Evolutionary conservation across 2,888 invertebrate species (phyloP), one percentile per base, ranked within the genome.

Genomic region (Drosophila stalkeri): DNA sequence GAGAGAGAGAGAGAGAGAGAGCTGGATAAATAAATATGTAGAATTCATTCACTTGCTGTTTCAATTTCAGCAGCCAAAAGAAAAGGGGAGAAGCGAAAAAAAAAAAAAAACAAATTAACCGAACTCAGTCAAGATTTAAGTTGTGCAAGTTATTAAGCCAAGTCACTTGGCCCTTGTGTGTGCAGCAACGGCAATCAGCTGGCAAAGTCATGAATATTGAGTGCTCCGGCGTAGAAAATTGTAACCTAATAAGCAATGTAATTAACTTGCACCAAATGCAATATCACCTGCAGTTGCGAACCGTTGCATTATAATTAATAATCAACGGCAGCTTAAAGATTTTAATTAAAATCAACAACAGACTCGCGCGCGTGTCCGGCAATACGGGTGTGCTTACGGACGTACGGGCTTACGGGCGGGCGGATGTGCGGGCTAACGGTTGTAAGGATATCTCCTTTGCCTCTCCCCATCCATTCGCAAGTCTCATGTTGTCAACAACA

Each of bases 261-360:
- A 69, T 61, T 60, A 65, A 62, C 44, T 73, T 55, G 55, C 61
- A n/a, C 37, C n/a, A 18, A 41, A 41, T 16, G 44, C 31, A 39
- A 51, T 65, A 74, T 62, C 76, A 80, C 59, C 67, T 80, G 77
- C 80, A 68, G 67, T 18, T 51, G 51, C 33, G 51, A 41, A 37
- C 60, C 61, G 64, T 61, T 79, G 75, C 77, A 72, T 60, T 78
- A 77, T 80, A 86, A 88, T 88, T 88, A 81, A 88, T 88, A 88
- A 85, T 86, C 73, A 82, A 72, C 68, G 63, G 73, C 68, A 79
- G 85, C 81, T 88, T 78, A 81, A 71, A 47, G 72, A 78, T 80
- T 82, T 84, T 84, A 86, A 84, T 84, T 84, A 88, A 86, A 80
- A 73, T 59, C 86, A 72, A 70, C 75, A 75, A 64, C 69, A 73